Evolutionary conservation across 2,797 vertebrate genomes (phyloP).

Genomic region (Muscicapa striata): DNA sequence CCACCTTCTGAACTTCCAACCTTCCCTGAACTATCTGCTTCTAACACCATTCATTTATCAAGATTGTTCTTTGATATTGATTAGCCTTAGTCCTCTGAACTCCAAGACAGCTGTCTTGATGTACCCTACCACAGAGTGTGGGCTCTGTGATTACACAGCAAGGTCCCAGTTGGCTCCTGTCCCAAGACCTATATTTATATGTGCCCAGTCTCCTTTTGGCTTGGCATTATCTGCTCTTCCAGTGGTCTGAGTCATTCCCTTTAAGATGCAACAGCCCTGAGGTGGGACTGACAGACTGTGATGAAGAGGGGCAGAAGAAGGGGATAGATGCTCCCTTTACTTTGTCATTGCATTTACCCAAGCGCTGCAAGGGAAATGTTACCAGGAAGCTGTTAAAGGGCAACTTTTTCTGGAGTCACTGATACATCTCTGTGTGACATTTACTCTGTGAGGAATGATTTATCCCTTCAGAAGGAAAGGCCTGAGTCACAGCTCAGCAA

Average conservation of each 20-base stretch:
- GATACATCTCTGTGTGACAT: conserved; percentile 42
- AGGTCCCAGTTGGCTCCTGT: neutral
- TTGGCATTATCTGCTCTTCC: conserved; percentile 30
- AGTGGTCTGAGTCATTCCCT: conserved; percentile 37
- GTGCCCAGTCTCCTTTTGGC: neutral
- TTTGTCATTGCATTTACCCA: conserved; percentile 55
- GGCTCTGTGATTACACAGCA: neutral
- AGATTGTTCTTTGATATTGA: neutral
- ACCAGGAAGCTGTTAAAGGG: conserved; percentile 66
- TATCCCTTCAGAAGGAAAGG: conserved; percentile 65
- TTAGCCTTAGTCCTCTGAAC: neutral
- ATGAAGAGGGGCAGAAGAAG: conserved; percentile 40
- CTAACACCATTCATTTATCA: neutral
- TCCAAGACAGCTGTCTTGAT: neutral
- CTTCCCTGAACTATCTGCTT: neutral
- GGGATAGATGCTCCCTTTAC: conserved; percentile 27
- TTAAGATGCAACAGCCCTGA: neutral
- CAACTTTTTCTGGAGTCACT: conserved; percentile 55
- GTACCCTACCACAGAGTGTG: neutral
- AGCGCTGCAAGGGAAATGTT: conserved; percentile 35
- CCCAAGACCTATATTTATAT: conserved; percentile 8
- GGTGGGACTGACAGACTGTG: conserved; percentile 35
- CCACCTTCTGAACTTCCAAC: neutral
- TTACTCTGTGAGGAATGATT: conserved; percentile 71
- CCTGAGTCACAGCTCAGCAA: conserved; percentile 63